A percentile compares a stretch with the other conserved stretches of the same genome.
Evolutionary conservation across 2,797 vertebrate species (phyloP).

Genomic region (Linurgus olivaceus): DNA sequence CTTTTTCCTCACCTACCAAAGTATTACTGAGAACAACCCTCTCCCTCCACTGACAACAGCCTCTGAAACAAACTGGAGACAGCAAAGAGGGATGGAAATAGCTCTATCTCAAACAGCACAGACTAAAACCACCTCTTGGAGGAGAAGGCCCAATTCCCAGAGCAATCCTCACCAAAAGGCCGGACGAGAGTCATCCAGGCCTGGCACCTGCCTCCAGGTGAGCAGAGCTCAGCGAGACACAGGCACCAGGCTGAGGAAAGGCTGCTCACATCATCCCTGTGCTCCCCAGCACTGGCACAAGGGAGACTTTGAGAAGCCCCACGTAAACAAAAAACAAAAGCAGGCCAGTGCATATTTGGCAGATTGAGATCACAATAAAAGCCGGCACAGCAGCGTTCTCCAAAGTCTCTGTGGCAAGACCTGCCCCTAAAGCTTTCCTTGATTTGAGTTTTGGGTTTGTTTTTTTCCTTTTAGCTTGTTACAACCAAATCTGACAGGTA

Average conservation of each 20-base stretch:
- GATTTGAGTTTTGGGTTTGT: background rate
- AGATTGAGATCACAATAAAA: background rate
- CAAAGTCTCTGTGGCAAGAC: background rate
- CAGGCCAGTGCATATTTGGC: background rate
- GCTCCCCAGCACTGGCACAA: fast-evolving
- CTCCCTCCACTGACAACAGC: background rate
- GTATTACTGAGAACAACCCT: background rate
- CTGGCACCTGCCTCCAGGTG: background rate
- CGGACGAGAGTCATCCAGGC: fast-evolving
- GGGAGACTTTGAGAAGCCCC: background rate
- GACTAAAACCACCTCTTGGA: background rate
- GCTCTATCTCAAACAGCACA: background rate
- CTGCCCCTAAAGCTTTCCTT: background rate
- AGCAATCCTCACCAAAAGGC: background rate
- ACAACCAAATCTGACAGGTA: background rate
- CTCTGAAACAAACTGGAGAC: background rate
- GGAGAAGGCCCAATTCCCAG: background rate
- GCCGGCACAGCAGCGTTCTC: background rate
- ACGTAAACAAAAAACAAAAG: background rate
- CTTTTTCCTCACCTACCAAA: background rate
- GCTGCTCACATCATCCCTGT: background rate
- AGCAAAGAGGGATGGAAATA: background rate
- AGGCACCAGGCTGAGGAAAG: background rate
- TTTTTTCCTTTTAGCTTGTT: background rate
- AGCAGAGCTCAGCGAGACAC: fast-evolving